phyloP scores from a whole-genome alignment of 2,888 invertebrate genomes.

The Hedychridium roseum region DNA sequence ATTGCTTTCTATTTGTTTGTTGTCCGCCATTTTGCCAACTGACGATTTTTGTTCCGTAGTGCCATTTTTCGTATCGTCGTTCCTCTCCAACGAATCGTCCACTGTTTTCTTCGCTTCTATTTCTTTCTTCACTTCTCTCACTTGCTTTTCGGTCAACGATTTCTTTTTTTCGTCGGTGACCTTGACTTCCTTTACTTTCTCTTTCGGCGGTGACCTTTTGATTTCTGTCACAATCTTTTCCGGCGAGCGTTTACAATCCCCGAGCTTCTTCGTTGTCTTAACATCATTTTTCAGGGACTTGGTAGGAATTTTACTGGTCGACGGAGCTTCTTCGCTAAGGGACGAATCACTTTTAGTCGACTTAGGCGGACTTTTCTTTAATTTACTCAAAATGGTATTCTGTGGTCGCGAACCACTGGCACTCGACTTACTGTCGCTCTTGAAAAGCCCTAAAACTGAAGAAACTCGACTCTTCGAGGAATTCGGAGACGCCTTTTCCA shows the following conservation, averaged over 20 bases:
- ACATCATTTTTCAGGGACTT: slow-evolving; percentile 43
- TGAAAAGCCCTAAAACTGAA: slow-evolving; percentile 79
- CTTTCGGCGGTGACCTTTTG: slow-evolving; percentile 40
- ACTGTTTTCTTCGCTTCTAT: slow-evolving; percentile 38
- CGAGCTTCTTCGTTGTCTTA: slow-evolving; percentile 32
- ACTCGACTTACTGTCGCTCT: slow-evolving; percentile 64
- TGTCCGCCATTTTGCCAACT: slow-evolving; percentile 27
- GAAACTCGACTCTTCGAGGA: slow-evolving; percentile 76
- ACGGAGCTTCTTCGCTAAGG: slow-evolving; percentile 25
- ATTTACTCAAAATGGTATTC: slow-evolving; percentile 59
- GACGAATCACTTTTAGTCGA: slow-evolving; percentile 41
- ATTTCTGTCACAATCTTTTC: slow-evolving; percentile 27
- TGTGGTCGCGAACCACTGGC: slow-evolving; percentile 31
- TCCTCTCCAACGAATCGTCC: slow-evolving; percentile 13
- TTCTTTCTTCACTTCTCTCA: slow-evolving; percentile 43
- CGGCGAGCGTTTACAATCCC: slow-evolving; percentile 32
- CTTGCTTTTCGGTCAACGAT: slow-evolving; percentile 12
- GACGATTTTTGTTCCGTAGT: too few relatives aligned
- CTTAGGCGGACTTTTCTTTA: slow-evolving; percentile 68
- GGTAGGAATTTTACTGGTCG: slow-evolving; percentile 55
- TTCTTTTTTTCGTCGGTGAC: slow-evolving; percentile 37
- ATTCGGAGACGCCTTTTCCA: slow-evolving; percentile 60
- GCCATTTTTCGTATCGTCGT: background rate
- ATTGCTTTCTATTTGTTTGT: slow-evolving; percentile 35
- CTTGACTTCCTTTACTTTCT: slow-evolving; percentile 33